Evolutionary conservation across 1,140 invertebrate species (phyloP).

Genomic region (Zaprionus davidi): DNA sequence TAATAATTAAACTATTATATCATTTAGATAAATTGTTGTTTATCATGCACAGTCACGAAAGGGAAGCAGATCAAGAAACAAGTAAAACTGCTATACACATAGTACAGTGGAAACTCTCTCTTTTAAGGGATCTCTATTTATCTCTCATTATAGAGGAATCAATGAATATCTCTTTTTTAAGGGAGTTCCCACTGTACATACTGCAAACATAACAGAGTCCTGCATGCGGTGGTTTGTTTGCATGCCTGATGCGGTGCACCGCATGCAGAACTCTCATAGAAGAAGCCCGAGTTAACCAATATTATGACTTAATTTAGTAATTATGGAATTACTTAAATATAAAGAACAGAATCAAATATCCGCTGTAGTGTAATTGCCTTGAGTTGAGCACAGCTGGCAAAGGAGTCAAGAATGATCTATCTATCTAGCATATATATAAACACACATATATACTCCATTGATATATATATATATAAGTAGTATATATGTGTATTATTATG

Average conservation of each 20-base stretch:
- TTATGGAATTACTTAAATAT: background rate
- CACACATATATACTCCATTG: background rate
- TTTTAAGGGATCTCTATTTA: too few species aligned
- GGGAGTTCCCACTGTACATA: background rate
- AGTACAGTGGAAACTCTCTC: background rate
- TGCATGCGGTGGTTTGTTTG: background rate
- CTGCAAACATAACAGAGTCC: background rate
- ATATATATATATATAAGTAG: background rate
- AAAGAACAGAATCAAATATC: background rate
- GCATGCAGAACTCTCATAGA: too few species aligned
- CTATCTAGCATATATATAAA: background rate
- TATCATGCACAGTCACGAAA: conserved; percentile 41
- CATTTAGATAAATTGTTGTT: conserved; percentile 63
- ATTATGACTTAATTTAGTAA: conserved; percentile 9
- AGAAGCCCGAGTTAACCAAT: conserved; percentile 28
- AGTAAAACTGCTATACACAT: background rate
- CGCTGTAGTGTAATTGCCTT: conserved; percentile 41
- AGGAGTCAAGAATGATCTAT: background rate
- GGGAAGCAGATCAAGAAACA: background rate
- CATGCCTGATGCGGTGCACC: background rate
- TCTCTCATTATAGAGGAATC: background rate
- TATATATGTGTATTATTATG: background rate
- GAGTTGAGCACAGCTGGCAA: conserved; percentile 17
- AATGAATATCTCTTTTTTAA: too few species aligned
- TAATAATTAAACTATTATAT: conserved; percentile 21